Evolutionary conservation across 2,113 vertebrate genomes (phyloP), one percentile per base, ranked within the genome.

Genomic region (Reinhardtius hippoglossoides): DNA sequence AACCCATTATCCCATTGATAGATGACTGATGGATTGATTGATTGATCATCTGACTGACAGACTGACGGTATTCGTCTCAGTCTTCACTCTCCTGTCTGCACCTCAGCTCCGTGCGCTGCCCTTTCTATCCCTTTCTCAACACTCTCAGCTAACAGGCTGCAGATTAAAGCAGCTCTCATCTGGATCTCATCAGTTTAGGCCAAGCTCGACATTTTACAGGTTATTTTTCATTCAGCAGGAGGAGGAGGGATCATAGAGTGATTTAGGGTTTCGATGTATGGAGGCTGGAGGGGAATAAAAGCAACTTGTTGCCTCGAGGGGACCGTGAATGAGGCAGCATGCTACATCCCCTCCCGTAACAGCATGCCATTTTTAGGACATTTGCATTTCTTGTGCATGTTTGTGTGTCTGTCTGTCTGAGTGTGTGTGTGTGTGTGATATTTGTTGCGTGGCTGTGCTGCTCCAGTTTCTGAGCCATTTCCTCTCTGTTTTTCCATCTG

Each of bases 161-260:
- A 88, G 89, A 91, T 89, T 88, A 82, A 90, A 88, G 85, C 78
- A 10, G 10, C 59, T 55, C 74, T 92, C 85, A 90, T 91, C 90
- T 93, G 93, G 88, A 90, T 83, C 85, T 89, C 88, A 91, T 93
- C 89, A 91, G 80, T 67, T 78, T 56, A 48, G 67, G 66, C 81
- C 23, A 2, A 89, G 62, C 58, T 73, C 21, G 9, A 48, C 21
- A 40, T 82, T 91, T 91, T 84, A 87, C 85, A 77, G 76, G 81
- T 89, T 87, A 88, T 85, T 90, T 88, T 90, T 91, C 85, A 91
- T 85, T 86, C 83, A 68, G 58, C 44, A 59, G 71, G 64, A 56
- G 70, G 59, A 50, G 27, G 23, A 27, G 60, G 37, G 56, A 2
- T 40, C 48, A 71, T 24, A 1, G 68, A 82, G 80, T 86, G 89